Conservation (phyloP, 2,797 vertebrate genomes). For the Nothura maculosa region DNA sequence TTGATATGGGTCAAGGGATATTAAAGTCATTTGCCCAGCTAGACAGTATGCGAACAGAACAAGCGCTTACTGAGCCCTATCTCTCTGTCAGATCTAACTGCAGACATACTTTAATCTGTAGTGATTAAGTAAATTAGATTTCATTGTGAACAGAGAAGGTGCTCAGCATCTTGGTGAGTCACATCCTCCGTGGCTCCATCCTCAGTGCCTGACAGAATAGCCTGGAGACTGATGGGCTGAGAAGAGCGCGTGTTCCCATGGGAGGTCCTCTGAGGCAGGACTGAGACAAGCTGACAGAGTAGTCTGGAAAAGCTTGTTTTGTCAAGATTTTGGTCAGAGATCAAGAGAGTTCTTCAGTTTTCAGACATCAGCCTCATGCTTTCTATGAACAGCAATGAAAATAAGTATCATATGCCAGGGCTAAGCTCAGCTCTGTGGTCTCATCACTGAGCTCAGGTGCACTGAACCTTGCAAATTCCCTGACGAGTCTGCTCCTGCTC, state of each 20-base stretch:
- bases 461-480: not conserved
- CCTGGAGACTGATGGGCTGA: not conserved
- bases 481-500: not conserved
- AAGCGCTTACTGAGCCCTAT: not conserved
- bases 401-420: not conserved
- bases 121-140: slow-evolving; percentile 38
- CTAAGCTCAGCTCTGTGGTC: not conserved
- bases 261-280: not conserved
- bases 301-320: not conserved
- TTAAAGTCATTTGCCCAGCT: not conserved
- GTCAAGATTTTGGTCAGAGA: not conserved
- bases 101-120: not conserved
- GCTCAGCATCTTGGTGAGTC: slow-evolving; percentile 8
- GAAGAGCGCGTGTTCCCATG: not conserved
- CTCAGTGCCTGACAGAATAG: not conserved
- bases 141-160: not conserved
- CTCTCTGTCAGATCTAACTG: not conserved
- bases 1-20: not conserved
- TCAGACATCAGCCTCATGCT: not conserved
- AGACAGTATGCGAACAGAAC: not conserved
- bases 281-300: accelerated
- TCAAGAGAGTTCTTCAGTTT: not conserved
- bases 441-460: not conserved
- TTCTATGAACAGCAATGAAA: not conserved
- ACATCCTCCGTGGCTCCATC: not conserved